Evolutionary conservation across 53 echinoderm and acorn worm species (phyloP).

Genomic region (Astropecten irregularis): DNA sequence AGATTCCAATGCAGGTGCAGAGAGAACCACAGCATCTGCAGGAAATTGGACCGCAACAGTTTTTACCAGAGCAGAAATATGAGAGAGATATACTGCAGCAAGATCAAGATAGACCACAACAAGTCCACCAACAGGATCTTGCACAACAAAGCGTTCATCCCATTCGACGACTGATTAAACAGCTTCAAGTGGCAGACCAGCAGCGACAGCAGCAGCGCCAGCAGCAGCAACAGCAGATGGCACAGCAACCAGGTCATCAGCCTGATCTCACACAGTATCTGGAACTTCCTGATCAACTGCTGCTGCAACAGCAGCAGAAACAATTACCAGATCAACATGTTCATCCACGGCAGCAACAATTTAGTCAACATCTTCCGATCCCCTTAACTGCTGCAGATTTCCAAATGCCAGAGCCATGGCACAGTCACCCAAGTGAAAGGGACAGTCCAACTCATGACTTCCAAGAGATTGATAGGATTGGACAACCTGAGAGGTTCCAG

Average conservation of each 20-base stretch:
- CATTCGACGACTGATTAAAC: too few relatives aligned
- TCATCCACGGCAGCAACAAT: neutral
- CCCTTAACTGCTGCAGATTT: neutral
- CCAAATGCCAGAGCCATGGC: neutral
- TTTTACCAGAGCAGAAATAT: neutral
- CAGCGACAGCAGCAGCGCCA: slow-evolving; percentile 67
- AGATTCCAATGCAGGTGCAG: neutral
- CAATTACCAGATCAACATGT: neutral
- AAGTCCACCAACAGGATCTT: neutral
- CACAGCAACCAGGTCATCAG: slow-evolving; percentile 14
- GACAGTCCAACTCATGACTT: neutral
- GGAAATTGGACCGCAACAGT: neutral
- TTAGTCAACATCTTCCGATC: neutral
- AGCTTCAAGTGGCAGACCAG: neutral
- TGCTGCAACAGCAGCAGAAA: neutral
- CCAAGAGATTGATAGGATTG: too few relatives aligned
- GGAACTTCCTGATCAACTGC: slow-evolving; percentile 1
- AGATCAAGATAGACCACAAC: neutral
- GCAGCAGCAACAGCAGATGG: slow-evolving; percentile 52
- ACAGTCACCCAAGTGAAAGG: neutral
- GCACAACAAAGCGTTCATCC: neutral
- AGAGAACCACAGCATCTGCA: slow-evolving; percentile 7
- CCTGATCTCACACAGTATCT: slow-evolving; percentile 6
- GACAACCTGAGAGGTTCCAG: too few relatives aligned
- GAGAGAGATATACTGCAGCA: neutral